These are phyloP conservation scores for Anagyrus pseudococci DNA, from an alignment of 2,888 invertebrate genomes.

Conservation along the genomic window DNA sequence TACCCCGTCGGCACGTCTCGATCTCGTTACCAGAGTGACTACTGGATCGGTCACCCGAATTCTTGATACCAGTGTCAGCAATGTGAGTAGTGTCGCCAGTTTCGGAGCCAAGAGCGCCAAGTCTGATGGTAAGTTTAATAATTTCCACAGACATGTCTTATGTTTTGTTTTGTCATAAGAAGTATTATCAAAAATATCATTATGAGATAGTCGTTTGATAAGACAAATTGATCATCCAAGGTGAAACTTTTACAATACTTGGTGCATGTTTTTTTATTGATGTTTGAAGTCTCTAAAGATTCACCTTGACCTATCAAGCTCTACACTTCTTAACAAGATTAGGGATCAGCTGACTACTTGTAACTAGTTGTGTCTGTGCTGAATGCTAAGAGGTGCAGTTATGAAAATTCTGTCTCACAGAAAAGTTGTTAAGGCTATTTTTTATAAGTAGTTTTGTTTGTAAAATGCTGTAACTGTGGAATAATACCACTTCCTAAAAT, in stretches of 20 bases:
- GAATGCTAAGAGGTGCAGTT: neutral
- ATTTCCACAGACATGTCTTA: neutral
- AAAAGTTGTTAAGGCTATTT: neutral
- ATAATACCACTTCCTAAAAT: too few relatives aligned
- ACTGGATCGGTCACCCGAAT: constrained; percentile 49
- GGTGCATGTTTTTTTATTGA: constrained; percentile 22
- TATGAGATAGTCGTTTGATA: neutral
- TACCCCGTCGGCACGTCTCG: constrained; percentile 44
- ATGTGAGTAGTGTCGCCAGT: too few relatives aligned
- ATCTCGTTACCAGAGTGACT: constrained; percentile 47
- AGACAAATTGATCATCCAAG: neutral
- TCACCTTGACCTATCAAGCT: constrained; percentile 25
- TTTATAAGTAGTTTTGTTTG: too few relatives aligned
- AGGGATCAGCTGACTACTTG: neutral
- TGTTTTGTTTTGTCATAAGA: neutral
- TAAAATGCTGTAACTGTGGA: too few relatives aligned
- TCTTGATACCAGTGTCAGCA: constrained; percentile 48
- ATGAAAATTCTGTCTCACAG: neutral
- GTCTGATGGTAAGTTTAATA: constrained; percentile 14
- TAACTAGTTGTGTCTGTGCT: neutral
- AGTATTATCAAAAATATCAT: neutral
- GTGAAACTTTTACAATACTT: neutral
- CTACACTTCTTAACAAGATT: constrained; percentile 7
- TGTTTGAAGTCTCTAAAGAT: constrained; percentile 28
- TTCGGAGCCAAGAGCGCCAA: too few relatives aligned